Evolutionary conservation across 2,888 invertebrate genomes (phyloP).

Genomic region (Agriopis leucophaearia): DNA sequence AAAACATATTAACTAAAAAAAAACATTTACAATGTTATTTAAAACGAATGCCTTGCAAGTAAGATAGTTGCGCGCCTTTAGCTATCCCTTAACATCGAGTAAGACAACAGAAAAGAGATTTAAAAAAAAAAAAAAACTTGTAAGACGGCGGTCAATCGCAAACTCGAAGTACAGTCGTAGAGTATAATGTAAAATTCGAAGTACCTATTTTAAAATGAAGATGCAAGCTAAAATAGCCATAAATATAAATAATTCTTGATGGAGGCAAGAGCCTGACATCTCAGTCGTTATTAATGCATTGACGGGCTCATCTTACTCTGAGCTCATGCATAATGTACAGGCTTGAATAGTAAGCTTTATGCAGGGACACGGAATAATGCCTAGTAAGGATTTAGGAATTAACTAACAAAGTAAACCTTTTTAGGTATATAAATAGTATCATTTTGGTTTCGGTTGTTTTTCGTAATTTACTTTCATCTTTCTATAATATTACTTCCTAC

Average conservation of each 20-base stretch:
- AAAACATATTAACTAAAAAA: too few relatives aligned
- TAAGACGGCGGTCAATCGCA: too few relatives aligned
- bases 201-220: neutral
- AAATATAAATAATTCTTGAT: conserved; percentile 11
- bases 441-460: too few relatives aligned
- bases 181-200: neutral
- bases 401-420: neutral
- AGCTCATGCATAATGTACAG: conserved; percentile 19
- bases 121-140: too few relatives aligned
- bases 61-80: too few relatives aligned
- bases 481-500: too few relatives aligned
- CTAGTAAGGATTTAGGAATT: conserved; percentile 2
- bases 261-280: conserved; percentile 4
- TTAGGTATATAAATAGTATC: neutral
- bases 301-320: conserved; percentile 9
- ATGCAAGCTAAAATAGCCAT: conserved; percentile 4
- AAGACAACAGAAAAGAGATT: too few relatives aligned
- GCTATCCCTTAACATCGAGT: too few relatives aligned
- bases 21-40: too few relatives aligned
- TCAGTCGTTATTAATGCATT: conserved; percentile 23
- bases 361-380: conserved; percentile 9
- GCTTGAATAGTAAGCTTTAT: conserved; percentile 3
- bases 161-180: too few relatives aligned
- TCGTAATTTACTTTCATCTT: too few relatives aligned
- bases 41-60: too few relatives aligned